Conservation (phyloP, 2,797 vertebrate species). For the Neomorphus geoffroyi region DNA sequence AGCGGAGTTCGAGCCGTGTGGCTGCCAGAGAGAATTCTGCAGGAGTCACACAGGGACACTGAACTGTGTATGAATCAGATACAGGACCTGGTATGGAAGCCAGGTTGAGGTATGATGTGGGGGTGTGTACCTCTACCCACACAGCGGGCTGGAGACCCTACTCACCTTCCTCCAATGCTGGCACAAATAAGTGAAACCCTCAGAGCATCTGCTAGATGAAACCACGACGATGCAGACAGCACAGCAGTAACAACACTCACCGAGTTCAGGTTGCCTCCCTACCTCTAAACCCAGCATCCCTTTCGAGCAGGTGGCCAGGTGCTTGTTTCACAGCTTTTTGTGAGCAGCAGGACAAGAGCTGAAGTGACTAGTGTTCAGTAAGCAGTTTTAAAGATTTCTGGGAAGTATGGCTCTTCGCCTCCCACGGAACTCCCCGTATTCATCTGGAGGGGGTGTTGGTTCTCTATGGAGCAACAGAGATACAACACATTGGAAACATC, state of each 20-base stretch:
- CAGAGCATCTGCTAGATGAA: no score
- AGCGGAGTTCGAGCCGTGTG: not conserved
- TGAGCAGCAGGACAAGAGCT: not conserved
- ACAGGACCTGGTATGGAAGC: fast-evolving
- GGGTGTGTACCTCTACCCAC: no score
- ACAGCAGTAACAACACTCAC: fast-evolving
- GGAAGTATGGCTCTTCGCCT: fast-evolving
- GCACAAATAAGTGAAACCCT: no score
- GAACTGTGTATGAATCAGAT: fast-evolving
- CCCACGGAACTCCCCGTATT: fast-evolving
- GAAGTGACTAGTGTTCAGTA: not conserved
- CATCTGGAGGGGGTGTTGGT: not conserved
- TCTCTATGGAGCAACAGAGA: not conserved
- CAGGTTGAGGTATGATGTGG: not conserved
- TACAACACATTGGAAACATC: fast-evolving
- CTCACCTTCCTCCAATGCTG: no score
- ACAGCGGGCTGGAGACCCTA: not conserved
- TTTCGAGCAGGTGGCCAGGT: fast-evolving
- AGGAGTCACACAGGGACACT: fast-evolving
- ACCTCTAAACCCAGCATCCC: no score
- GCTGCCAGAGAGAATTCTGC: fast-evolving
- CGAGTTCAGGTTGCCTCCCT: no score
- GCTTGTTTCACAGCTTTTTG: not conserved
- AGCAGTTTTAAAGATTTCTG: not conserved
- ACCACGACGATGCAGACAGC: fast-evolving